Conservation (phyloP, 2,113 vertebrate species). For the Melanerpes aurifrons region DNA sequence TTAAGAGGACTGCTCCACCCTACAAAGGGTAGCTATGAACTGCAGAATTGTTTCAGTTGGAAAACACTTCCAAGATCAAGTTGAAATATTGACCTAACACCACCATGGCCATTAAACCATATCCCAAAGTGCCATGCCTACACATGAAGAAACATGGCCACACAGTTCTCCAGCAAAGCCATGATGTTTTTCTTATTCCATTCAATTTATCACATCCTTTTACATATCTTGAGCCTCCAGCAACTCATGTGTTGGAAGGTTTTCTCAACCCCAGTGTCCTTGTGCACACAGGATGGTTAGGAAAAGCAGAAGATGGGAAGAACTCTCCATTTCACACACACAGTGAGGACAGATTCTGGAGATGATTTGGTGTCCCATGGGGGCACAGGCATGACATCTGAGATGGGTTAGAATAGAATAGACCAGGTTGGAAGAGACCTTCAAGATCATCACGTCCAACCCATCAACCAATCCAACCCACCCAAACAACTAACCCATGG, state of each 20-base stretch:
- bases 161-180: not conserved
- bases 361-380: not conserved
- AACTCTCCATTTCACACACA: not conserved
- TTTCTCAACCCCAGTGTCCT: not conserved
- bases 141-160: not conserved
- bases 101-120: no score
- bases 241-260: accelerated
- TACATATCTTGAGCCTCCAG: not conserved
- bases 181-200: not conserved
- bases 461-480: no score
- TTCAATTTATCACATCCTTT: not conserved
- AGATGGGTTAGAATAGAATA: no score
- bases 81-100: no score
- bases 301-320: not conserved
- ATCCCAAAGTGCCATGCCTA: no score
- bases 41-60: no score
- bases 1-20: not conserved
- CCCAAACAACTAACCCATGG: no score
- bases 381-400: accelerated
- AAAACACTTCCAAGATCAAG: no score
- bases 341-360: not conserved
- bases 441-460: no score
- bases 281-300: not conserved
- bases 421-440: no score
- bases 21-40: not conserved